phyloP scores from a whole-genome alignment of 92 coral and sea anemone genomes.

The Epizoanthus ramosus region DNA sequence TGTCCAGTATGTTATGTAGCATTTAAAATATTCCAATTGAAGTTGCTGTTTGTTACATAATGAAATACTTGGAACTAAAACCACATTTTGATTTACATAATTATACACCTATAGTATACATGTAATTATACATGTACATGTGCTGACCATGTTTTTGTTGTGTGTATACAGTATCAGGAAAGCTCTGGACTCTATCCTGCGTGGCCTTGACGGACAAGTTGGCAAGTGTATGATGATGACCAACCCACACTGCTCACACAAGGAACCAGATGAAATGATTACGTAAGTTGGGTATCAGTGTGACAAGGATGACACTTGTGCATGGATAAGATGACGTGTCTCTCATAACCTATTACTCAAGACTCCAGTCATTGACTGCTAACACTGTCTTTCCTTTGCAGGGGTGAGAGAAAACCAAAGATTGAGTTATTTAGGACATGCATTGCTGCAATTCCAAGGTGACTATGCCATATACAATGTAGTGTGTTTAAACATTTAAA shows the following conservation, averaged over 20 bases:
- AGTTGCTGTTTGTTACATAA: too few relatives aligned
- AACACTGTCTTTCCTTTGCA: conserved; percentile 27
- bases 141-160: not conserved
- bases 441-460: conserved; percentile 99
- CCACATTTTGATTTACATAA: too few relatives aligned
- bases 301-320: not conserved
- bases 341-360: not conserved
- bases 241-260: conserved; percentile 92
- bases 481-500: not conserved
- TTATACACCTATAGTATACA: too few relatives aligned
- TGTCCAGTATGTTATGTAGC: too few relatives aligned
- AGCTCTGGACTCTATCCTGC: conserved; percentile 87
- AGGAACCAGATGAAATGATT: conserved; percentile 94
- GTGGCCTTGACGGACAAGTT: conserved; percentile 90
- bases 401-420: conserved; percentile 95
- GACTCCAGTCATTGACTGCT: not conserved
- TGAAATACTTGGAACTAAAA: not conserved
- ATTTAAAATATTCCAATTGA: too few relatives aligned
- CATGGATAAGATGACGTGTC: not conserved
- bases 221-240: conserved; percentile 95
- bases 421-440: conserved; percentile 96
- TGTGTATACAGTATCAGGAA: conserved; percentile 74
- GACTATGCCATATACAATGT: not conserved
- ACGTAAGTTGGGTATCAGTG: conserved; percentile 64
- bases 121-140: too few relatives aligned